phyloP scores from a whole-genome alignment of 2,888 invertebrate genomes.

The Eudasyphora cyanicolor region DNA sequence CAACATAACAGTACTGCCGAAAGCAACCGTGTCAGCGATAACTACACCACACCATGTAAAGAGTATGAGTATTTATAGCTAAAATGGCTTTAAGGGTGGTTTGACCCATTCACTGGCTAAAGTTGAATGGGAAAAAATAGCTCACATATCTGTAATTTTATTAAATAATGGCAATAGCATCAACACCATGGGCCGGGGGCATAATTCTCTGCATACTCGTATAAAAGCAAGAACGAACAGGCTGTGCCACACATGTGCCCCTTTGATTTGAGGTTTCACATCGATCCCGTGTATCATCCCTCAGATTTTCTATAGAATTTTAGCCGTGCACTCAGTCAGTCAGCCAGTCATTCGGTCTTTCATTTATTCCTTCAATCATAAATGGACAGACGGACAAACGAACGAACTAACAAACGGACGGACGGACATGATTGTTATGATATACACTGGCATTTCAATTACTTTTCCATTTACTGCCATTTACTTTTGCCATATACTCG shows the following conservation, averaged over 20 bases:
- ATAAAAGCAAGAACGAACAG: too few relatives aligned
- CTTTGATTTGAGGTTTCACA: slow-evolving; percentile 18
- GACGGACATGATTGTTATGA: slow-evolving; percentile 9
- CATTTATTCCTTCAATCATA: neutral
- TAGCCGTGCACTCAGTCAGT: neutral
- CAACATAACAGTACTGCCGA: neutral
- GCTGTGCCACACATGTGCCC: neutral
- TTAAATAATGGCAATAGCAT: slow-evolving; percentile 65
- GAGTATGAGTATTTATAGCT: slow-evolving; percentile 40
- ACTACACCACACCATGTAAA: too few relatives aligned
- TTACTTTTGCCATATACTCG: neutral
- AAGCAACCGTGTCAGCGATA: too few relatives aligned
- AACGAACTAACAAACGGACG: neutral
- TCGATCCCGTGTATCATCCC: neutral
- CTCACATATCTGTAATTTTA: slow-evolving; percentile 60
- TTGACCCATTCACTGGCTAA: slow-evolving; percentile 55
- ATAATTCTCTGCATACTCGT: neutral
- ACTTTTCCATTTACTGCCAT: slow-evolving; percentile 20
- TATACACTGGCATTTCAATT: slow-evolving; percentile 22
- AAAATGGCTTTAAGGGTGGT: slow-evolving; percentile 56
- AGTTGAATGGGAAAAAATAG: slow-evolving; percentile 23
- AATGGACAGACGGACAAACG: too few relatives aligned
- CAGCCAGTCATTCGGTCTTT: neutral
- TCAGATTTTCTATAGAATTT: neutral
- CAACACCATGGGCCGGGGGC: slow-evolving; percentile 42